phyloP scores from a whole-genome alignment of 2,113 vertebrate species.

The Xiphophorus maculatus region DNA sequence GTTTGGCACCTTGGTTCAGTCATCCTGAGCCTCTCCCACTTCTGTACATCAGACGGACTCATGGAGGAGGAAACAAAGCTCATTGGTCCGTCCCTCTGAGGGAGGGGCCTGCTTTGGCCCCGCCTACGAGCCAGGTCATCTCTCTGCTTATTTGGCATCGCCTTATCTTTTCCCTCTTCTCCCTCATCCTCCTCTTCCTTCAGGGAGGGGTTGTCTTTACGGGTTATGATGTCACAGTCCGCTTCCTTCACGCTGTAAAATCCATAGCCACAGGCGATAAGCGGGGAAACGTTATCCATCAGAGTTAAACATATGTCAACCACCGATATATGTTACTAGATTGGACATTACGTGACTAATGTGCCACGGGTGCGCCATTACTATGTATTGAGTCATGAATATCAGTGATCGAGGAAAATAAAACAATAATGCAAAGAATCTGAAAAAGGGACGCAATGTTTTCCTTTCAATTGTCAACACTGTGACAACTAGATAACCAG shows the following conservation, averaged over 20 bases:
- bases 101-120: slow-evolving; percentile 69
- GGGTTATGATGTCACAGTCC: slow-evolving; percentile 62
- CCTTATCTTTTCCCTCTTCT: slow-evolving; percentile 64
- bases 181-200: slow-evolving; percentile 68
- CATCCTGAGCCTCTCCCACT: slow-evolving; percentile 91
- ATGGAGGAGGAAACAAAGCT: slow-evolving; percentile 80
- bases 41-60: slow-evolving; percentile 90
- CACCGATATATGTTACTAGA: slow-evolving; percentile 6
- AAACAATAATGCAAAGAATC: no score
- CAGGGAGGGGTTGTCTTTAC: slow-evolving; percentile 65
- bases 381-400: no score
- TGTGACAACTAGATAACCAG: no score
- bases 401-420: no score
- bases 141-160: slow-evolving; percentile 77
- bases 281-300: slow-evolving; percentile 26
- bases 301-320: slow-evolving; percentile 28
- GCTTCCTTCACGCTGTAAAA: slow-evolving; percentile 67
- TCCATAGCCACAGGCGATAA: slow-evolving; percentile 30
- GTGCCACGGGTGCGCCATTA: no score
- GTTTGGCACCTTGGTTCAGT: slow-evolving; percentile 87
- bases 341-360: no score
- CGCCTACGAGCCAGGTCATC: slow-evolving; percentile 85
- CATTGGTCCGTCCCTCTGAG: slow-evolving; percentile 71
- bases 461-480: no score
- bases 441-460: no score